phyloP scores from a whole-genome alignment of 1,140 invertebrate species.

The Hermetia illucens region DNA sequence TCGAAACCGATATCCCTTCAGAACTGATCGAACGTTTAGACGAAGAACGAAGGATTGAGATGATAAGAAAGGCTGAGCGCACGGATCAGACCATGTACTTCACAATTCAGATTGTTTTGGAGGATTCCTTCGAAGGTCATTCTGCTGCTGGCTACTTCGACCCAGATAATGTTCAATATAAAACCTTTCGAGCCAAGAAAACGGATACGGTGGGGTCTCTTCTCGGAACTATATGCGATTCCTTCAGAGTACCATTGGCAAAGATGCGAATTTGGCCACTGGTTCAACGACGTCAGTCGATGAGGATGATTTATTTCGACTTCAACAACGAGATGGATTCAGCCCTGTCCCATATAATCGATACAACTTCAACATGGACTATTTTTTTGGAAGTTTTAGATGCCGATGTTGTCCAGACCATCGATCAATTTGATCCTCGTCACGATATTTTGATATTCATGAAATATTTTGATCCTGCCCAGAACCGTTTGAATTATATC shows the following conservation, averaged over 20 bases:
- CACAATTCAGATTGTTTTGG: conserved; percentile 50
- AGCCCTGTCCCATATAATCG: conserved; percentile 62
- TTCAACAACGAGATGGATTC: conserved; percentile 67
- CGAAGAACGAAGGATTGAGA: conserved; percentile 90
- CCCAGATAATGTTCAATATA: conserved; percentile 72
- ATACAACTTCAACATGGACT: conserved; percentile 79
- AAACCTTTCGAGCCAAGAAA: conserved; percentile 81
- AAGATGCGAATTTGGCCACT: conserved; percentile 91
- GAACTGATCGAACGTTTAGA: conserved; percentile 75
- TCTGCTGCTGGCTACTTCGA: conserved; percentile 95
- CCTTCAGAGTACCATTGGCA: conserved; percentile 72
- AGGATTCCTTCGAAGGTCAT: conserved; percentile 72
- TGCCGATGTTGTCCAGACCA: conserved; percentile 54
- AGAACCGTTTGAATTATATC: conserved; percentile 85
- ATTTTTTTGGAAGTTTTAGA: conserved; percentile 83
- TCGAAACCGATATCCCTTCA: conserved; percentile 86
- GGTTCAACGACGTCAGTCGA: conserved; percentile 18
- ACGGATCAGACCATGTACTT: conserved; percentile 95
- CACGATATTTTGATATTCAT: conserved; percentile 90
- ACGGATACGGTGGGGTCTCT: conserved; percentile 71
- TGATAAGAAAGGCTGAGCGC: conserved; percentile 81
- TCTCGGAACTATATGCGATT: conserved; percentile 68
- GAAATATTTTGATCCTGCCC: conserved; percentile 89
- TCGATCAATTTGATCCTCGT: conserved; percentile 84
- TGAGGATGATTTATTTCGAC: conserved; percentile 72